These are phyloP conservation scores for Vulpes lagopus DNA, from an alignment of 2,113 vertebrate genomes.

Conservation along the genomic window DNA sequence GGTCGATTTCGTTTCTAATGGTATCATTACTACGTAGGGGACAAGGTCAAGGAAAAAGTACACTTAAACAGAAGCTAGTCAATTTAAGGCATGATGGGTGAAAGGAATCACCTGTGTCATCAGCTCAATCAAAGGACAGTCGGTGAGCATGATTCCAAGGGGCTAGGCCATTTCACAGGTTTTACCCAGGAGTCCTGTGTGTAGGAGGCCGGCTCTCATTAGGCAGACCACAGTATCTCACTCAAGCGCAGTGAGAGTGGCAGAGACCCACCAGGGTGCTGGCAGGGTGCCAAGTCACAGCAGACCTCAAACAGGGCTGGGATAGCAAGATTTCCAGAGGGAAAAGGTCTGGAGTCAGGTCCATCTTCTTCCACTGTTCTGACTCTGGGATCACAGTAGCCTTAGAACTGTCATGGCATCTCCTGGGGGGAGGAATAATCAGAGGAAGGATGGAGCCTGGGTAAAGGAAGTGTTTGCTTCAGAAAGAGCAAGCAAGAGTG, in stretches of 20 bases:
- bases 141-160: neutral
- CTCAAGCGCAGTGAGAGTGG: neutral
- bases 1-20: constrained; percentile 39
- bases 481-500: neutral
- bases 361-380: neutral
- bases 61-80: neutral
- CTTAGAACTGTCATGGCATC: neutral
- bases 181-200: neutral
- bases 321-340: neutral
- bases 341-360: constrained; percentile 15
- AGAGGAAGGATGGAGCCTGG: neutral
- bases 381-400: constrained; percentile 11
- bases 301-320: neutral
- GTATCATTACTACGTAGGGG: neutral
- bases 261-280: neutral
- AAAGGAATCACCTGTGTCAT: neutral
- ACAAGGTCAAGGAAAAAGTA: constrained; percentile 17
- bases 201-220: neutral
- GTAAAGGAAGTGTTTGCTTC: neutral
- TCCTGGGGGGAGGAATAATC: neutral
- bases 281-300: neutral
- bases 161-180: neutral
- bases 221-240: neutral
- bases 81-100: neutral
- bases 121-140: neutral